Evolutionary conservation across 1,140 invertebrate species (phyloP).

Genomic region (Diploscapter pachys): DNA sequence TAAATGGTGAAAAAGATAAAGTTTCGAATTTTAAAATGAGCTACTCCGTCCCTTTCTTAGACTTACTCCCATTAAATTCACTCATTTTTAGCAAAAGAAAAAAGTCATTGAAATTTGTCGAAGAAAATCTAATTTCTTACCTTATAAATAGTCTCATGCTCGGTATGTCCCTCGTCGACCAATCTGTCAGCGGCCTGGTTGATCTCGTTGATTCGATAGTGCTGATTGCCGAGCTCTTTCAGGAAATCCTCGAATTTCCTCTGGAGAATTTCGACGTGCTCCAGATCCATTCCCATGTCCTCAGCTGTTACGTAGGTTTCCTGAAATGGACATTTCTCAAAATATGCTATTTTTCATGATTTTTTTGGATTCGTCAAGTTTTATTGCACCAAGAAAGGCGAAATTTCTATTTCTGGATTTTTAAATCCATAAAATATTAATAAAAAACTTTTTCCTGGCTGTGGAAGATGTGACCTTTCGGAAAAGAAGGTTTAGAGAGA

Average conservation of each 20-base stretch:
- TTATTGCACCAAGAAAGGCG: not conserved
- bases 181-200: constrained; percentile 89
- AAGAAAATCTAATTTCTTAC: not conserved
- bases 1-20: not conserved
- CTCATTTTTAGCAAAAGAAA: too few species aligned
- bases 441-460: too few species aligned
- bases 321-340: constrained; percentile 54
- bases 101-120: too few species aligned
- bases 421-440: constrained; percentile 1
- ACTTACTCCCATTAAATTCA: too few species aligned
- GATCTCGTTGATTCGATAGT: constrained; percentile 87
- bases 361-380: too few species aligned
- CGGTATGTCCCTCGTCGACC: constrained; percentile 87
- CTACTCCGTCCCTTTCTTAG: too few species aligned
- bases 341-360: too few species aligned
- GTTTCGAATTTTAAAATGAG: too few species aligned
- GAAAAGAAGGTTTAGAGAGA: too few species aligned
- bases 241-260: constrained; percentile 99
- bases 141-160: constrained; percentile 81
- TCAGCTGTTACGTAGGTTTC: constrained; percentile 93
- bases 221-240: constrained; percentile 77
- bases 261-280: constrained; percentile 96
- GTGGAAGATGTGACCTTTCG: too few species aligned
- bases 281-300: constrained; percentile 93
- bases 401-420: constrained; percentile 15